These are phyloP conservation scores for Agrilus mali DNA, from an alignment of 2,888 invertebrate genomes.

Conservation along the genomic window DNA sequence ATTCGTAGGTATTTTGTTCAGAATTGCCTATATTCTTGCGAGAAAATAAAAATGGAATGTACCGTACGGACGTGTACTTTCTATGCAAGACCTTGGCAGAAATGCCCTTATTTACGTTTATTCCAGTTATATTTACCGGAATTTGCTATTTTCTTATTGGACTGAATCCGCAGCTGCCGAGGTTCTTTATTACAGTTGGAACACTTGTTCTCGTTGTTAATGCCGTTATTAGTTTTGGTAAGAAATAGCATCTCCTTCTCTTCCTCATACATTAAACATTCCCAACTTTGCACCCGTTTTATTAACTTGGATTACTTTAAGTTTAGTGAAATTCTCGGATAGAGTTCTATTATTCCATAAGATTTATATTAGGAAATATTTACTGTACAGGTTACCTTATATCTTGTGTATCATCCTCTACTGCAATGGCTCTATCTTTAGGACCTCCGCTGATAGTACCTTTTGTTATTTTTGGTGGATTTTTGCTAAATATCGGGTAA, in stretches of 20 bases:
- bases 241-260: constrained; percentile 21
- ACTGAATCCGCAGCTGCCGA: constrained; percentile 50
- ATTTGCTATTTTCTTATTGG: constrained; percentile 87
- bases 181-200: constrained; percentile 62
- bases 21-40: constrained; percentile 82
- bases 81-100: constrained; percentile 84
- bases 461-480: constrained; percentile 89
- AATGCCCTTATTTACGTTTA: constrained; percentile 69
- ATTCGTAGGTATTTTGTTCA: constrained; percentile 67
- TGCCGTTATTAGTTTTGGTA: constrained; percentile 79
- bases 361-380: too few relatives aligned
- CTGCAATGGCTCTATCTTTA: constrained; percentile 80
- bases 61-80: constrained; percentile 83
- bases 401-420: constrained; percentile 71
- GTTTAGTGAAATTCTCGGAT: too few relatives aligned
- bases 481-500: constrained; percentile 83
- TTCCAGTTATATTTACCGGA: constrained; percentile 70
- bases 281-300: neutral
- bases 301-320: neutral
- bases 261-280: neutral
- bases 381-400: constrained; percentile 69
- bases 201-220: constrained; percentile 76
- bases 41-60: constrained; percentile 83
- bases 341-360: too few relatives aligned
- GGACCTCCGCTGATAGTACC: constrained; percentile 89